Conservation (phyloP, 1,140 invertebrate genomes). For the Platyscapa corneri region DNA sequence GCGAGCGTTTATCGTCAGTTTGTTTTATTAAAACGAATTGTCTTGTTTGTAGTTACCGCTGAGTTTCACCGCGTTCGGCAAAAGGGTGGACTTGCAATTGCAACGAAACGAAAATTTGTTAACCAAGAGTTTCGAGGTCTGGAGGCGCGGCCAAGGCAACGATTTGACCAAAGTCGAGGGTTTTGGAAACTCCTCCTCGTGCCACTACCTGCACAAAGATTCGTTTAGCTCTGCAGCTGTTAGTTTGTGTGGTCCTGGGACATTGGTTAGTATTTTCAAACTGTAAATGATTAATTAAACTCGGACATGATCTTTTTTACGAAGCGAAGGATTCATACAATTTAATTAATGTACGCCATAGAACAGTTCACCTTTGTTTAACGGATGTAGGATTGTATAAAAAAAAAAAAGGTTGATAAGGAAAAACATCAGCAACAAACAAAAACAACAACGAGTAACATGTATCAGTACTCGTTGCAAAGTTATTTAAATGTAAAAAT, state of each 20-base stretch:
- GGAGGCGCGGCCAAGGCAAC: conserved; percentile 63
- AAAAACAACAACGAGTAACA: no score
- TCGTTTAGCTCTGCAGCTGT: conserved; percentile 72
- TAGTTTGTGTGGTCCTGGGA: conserved; percentile 72
- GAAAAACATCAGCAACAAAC: no score
- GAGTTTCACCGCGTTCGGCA: conserved; percentile 65
- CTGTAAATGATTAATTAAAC: background rate
- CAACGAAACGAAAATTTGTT: conserved; percentile 73
- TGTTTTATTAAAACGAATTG: background rate
- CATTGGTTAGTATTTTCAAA: conserved; percentile 67
- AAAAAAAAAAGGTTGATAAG: no score
- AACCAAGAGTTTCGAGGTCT: conserved; percentile 71
- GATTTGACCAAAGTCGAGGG: conserved; percentile 55
- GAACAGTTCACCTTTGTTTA: no score
- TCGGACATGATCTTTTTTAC: background rate
- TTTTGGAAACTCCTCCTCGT: conserved; percentile 62
- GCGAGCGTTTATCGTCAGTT: background rate
- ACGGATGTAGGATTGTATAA: no score
- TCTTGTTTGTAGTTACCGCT: conserved; percentile 63
- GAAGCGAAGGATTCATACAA: background rate
- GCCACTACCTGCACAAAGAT: conserved; percentile 75
- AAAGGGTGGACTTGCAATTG: conserved; percentile 68
- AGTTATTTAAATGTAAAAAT: no score
- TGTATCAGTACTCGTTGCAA: no score
- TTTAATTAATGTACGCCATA: background rate